Base-by-base conservation (phyloP, 1,140 invertebrate genomes). In the Rhopalosiphum padi region DNA sequence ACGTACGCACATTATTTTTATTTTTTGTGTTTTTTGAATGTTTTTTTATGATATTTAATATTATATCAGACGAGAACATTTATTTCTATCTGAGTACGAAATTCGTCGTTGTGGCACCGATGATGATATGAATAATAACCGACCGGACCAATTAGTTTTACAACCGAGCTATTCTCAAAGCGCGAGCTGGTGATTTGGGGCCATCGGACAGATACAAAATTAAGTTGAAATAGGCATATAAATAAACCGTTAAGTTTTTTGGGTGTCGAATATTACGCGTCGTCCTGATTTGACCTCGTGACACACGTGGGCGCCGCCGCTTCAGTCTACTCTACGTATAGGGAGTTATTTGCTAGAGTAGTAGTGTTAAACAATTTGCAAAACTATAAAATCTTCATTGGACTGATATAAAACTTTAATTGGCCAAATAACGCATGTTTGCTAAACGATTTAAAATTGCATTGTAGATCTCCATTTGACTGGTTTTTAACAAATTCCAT, bases 61-160 rank as follows among this genome's bases (percentile, higher is more conserved):
- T 23, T 53, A 53, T 89, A 46, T 88, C 30, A 15, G 46, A 48
- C 30, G 30, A 23, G 87, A 53, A 87, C 51, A 89, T 89, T 51
- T 89, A 89, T 89, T 89, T 89, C 87, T 53, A 89, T 89, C 53
- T 53, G 35, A 53, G 22, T 51, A 23, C 87, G 21, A 48, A 87
- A 87, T 46, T 25, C 46, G 21, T 55, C n/a, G n/a, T 22, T 22
- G 25, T 11, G 22, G 60, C 30, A 77, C 46, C 7, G 22, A 90
- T 43, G 37, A 60, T 9, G 21, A 88, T 48, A 5, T 53, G 6
- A n/a, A 37, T 89, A 15, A 30, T 30, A 89, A 37, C 88, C 15
- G 23, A 60, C 88, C 88, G 35, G 88, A 60, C 23, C 88, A 60
- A 90, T 90, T 90, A 90, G 88, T 90, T 90, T 90, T 90, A 90